Conservation (phyloP, 1,140 invertebrate genomes). For the Caenorhabditis tropicalis region DNA sequence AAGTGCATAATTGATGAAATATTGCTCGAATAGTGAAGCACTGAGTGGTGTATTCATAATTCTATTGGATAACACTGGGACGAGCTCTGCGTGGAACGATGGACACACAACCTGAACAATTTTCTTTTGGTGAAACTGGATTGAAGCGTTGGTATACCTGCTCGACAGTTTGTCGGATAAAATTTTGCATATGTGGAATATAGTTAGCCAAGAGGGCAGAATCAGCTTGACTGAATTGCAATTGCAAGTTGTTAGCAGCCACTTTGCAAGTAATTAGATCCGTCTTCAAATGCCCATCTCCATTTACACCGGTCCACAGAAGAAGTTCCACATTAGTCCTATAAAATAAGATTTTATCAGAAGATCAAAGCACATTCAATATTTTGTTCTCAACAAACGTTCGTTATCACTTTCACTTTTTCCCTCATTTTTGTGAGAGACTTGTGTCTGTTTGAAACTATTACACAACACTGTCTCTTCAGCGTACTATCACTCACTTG, state of each 20-base stretch:
- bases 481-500: slow-evolving; percentile 54
- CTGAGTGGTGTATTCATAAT: slow-evolving; percentile 68
- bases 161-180: slow-evolving; percentile 63
- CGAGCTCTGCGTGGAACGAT: slow-evolving; percentile 66
- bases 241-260: slow-evolving; percentile 50
- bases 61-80: slow-evolving; percentile 68
- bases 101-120: slow-evolving; percentile 65
- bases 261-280: slow-evolving; percentile 65
- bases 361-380: background rate
- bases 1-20: slow-evolving; percentile 71
- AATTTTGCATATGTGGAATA: slow-evolving; percentile 65
- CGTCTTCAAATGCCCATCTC: slow-evolving; percentile 67
- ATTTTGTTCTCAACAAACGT: background rate
- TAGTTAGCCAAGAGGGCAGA: slow-evolving; percentile 65
- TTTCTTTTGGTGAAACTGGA: background rate
- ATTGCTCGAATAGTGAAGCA: slow-evolving; percentile 71
- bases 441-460: slow-evolving; percentile 17
- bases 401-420: background rate
- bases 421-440: background rate
- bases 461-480: background rate
- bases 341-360: slow-evolving; percentile 1
- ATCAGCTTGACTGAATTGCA: slow-evolving; percentile 56
- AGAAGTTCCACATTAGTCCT: slow-evolving; percentile 61
- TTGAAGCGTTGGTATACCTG: slow-evolving; percentile 55
- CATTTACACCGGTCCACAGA: slow-evolving; percentile 61